These are phyloP conservation scores for Cryptocheilus praepositus DNA, from an alignment of 2,888 invertebrate species.

Conservation along the genomic window DNA sequence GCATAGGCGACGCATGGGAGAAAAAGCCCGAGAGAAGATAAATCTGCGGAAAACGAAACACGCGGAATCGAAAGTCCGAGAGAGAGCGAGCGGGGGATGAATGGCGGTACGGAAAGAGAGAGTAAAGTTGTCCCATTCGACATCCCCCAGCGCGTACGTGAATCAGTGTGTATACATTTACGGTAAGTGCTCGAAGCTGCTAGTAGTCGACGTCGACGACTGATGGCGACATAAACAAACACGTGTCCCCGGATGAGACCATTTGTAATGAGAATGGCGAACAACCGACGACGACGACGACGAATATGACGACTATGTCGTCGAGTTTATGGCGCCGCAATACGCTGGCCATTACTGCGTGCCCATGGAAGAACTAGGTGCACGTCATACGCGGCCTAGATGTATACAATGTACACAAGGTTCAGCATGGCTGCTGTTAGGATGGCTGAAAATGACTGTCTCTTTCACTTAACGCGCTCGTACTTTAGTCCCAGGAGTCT, in stretches of 20 bases:
- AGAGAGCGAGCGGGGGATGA: not conserved
- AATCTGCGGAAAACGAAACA: not conserved
- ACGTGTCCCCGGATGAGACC: conserved; percentile 53
- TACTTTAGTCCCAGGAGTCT: not conserved
- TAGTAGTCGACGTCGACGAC: conserved; percentile 45
- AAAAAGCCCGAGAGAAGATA: not conserved
- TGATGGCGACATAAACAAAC: conserved; percentile 56
- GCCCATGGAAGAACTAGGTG: not conserved
- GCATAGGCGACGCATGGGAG: not conserved
- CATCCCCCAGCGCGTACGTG: conserved; percentile 26
- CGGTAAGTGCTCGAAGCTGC: conserved; percentile 35
- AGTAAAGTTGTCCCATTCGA: conserved; percentile 46
- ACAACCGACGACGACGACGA: conserved; percentile 30
- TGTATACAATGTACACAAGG: no score
- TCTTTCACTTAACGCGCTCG: no score
- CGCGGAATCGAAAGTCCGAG: not conserved
- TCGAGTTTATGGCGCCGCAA: conserved; percentile 38
- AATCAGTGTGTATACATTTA: conserved; percentile 60
- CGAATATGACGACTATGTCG: conserved; percentile 6
- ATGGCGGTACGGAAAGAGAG: conserved; percentile 5
- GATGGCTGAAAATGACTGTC: no score
- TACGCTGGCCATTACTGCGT: conserved; percentile 37
- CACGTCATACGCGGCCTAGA: not conserved
- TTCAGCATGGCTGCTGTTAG: no score
- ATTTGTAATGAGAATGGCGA: conserved; percentile 55